These are phyloP conservation scores for Rhadinocentrus ornatus DNA, from an alignment of 2,797 vertebrate species.

Conservation along the genomic window DNA sequence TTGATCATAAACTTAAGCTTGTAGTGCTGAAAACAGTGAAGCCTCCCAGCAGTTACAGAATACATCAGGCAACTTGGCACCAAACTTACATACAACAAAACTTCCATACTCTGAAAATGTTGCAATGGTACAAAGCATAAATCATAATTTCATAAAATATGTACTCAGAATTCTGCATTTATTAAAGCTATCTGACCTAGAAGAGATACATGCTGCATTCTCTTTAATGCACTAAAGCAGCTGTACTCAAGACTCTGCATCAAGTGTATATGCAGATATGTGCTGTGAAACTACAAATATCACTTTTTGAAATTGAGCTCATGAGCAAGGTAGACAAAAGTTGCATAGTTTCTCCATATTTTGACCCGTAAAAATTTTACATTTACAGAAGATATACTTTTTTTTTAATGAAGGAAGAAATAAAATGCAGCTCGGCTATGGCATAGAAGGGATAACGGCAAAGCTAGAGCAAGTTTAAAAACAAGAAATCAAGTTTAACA, in stretches of 20 bases:
- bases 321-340: no score
- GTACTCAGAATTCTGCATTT: background rate
- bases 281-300: background rate
- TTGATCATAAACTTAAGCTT: constrained; percentile 7
- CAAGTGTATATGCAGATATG: background rate
- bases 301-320: background rate
- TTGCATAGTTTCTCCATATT: no score
- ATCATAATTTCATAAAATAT: background rate
- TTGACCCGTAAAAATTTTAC: no score
- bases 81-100: background rate
- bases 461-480: background rate
- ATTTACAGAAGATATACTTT: no score
- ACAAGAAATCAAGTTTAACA: no score
- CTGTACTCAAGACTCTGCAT: no score
- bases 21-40: background rate
- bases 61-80: background rate
- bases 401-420: no score
- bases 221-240: no score
- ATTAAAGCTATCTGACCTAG: background rate
- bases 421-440: background rate
- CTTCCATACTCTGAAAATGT: background rate
- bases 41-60: background rate
- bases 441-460: background rate
- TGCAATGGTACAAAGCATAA: no score
- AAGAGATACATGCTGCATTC: background rate